Evolutionary conservation across 2,888 invertebrate genomes (phyloP).

Genomic region (Tillus elongatus): DNA sequence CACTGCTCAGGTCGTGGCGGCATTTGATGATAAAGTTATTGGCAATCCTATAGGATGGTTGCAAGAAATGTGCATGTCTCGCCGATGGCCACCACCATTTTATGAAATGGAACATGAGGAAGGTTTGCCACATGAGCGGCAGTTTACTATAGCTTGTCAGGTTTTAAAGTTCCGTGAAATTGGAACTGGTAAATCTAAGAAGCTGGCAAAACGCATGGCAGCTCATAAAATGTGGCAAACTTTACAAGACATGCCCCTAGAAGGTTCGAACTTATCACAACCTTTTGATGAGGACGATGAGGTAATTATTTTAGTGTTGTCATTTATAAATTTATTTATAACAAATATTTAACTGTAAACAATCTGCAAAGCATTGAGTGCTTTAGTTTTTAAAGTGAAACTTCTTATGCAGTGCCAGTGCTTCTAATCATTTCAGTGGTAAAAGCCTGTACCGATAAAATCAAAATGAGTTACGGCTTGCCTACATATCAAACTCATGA

Average conservation of each 20-base stretch:
- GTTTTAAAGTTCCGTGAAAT: slow-evolving; percentile 77
- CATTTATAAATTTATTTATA: slow-evolving; percentile 1
- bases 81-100: slow-evolving; percentile 88
- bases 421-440: no score
- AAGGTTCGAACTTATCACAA: slow-evolving; percentile 49
- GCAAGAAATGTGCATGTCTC: slow-evolving; percentile 92
- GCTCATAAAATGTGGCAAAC: slow-evolving; percentile 90
- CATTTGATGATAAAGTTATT: no score
- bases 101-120: slow-evolving; percentile 85
- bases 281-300: slow-evolving; percentile 62
- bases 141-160: slow-evolving; percentile 86
- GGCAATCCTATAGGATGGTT: slow-evolving; percentile 94
- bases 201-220: slow-evolving; percentile 91
- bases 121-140: slow-evolving; percentile 85
- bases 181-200: slow-evolving; percentile 90
- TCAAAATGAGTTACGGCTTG: no score
- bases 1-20: no score
- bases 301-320: slow-evolving; percentile 41
- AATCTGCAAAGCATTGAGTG: no score
- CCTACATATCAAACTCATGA: no score
- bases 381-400: no score
- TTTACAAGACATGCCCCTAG: slow-evolving; percentile 68
- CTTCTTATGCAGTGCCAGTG: no score
- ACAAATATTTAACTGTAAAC: no score
- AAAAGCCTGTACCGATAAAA: no score